phyloP scores from a whole-genome alignment of 2,888 invertebrate species.

The Calliphora vomitoria region DNA sequence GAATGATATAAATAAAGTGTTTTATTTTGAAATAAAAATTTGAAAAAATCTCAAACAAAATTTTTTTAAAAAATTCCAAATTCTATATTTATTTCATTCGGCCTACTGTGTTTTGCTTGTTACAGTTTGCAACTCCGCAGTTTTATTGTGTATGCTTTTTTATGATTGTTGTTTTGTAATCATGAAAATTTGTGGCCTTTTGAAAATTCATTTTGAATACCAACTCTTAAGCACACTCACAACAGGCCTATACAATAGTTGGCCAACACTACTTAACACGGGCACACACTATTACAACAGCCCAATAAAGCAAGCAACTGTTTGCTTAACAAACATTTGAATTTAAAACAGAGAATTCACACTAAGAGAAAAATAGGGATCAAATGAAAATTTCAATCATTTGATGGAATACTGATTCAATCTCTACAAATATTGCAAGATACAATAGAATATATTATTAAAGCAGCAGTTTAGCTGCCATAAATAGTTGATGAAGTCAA shows the following conservation, averaged over 20 bases:
- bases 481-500: no score
- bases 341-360: background rate
- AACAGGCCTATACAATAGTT: background rate
- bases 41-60: no score
- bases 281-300: constrained; percentile 19
- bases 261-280: constrained; percentile 11
- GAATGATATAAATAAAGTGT: no score
- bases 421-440: no score
- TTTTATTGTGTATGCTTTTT: constrained; percentile 29
- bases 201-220: constrained; percentile 34
- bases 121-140: constrained; percentile 3
- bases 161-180: constrained; percentile 43
- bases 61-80: no score
- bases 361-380: background rate
- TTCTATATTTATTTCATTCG: background rate
- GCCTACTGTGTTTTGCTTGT: background rate
- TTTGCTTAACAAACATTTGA: background rate
- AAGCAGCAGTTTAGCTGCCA: no score
- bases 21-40: no score
- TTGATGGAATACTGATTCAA: no score
- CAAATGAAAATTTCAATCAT: no score
- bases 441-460: no score
- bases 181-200: constrained; percentile 49
- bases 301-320: background rate
- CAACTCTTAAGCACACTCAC: constrained; percentile 13